Conservation (phyloP, 2,888 invertebrate genomes). For the Nezara viridula region DNA sequence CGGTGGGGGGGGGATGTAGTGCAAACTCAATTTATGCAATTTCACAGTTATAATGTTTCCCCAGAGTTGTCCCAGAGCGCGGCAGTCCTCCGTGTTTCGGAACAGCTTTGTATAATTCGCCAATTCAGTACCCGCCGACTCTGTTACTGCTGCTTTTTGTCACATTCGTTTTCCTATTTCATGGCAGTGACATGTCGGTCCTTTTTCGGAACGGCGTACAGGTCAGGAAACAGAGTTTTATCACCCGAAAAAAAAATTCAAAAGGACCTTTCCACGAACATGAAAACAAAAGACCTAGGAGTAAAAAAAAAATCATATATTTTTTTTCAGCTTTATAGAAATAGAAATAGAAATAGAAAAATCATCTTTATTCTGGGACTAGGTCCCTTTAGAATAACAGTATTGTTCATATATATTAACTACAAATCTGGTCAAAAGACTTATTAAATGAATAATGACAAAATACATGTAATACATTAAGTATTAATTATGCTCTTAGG, state of each 20-base stretch:
- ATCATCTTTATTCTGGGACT: no score
- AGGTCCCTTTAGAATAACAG: no score
- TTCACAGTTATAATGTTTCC: neutral
- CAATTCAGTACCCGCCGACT: neutral
- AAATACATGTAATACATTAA: no score
- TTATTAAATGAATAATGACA: no score
- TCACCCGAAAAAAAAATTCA: neutral
- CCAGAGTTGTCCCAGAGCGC: neutral
- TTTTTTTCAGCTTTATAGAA: no score
- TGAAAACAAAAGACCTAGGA: neutral
- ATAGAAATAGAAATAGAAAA: no score
- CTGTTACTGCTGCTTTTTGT: neutral
- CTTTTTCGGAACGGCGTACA: neutral
- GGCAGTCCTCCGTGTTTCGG: no score
- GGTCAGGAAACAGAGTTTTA: neutral
- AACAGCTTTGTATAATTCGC: neutral
- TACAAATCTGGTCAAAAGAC: no score
- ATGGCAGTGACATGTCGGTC: neutral
- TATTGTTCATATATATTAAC: no score
- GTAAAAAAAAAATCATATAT: no score
- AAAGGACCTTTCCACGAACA: neutral
- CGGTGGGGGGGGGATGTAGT: neutral
- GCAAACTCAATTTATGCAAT: conserved; percentile 1
- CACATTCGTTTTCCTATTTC: conserved; percentile 3
- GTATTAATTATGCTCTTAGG: no score